Conservation (phyloP, 35 echinoderm and acorn worm genomes). For the Holothuria glaberrima region DNA sequence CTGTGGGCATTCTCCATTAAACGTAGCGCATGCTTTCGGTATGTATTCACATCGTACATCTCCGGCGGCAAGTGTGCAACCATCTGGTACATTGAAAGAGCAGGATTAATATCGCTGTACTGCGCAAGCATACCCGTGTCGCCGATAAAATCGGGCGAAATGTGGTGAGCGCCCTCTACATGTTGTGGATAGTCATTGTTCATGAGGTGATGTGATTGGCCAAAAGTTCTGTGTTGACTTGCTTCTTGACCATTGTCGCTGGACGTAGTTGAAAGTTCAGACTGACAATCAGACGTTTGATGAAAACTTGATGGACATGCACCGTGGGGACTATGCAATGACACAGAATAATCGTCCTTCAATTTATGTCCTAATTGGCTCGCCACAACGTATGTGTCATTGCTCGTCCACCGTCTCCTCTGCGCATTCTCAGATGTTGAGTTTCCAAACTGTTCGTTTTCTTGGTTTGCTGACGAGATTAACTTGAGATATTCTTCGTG, state of each 20-base stretch:
- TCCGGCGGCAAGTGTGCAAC: conserved; percentile 90
- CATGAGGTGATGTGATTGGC: conserved; percentile 28
- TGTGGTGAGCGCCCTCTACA: conserved; percentile 22
- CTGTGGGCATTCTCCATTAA: conserved; percentile 72
- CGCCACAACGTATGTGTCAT: conserved; percentile 90
- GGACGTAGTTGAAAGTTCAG: conserved; percentile 42
- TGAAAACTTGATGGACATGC: conserved; percentile 93
- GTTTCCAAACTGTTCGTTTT: conserved; percentile 42
- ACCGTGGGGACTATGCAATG: conserved; percentile 89
- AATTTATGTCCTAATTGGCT: conserved; percentile 78
- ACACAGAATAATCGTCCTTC: conserved; percentile 88
- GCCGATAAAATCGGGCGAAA: conserved; percentile 31
- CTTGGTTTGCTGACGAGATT: conserved; percentile 40
- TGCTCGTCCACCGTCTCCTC: conserved; percentile 86
- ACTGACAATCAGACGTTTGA: conserved; percentile 80
- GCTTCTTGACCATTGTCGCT: conserved; percentile 61
- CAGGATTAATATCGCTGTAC: conserved; percentile 41
- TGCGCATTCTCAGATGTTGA: conserved; percentile 49
- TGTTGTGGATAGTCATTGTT: conserved; percentile 43
- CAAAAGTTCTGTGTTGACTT: conserved; percentile 11
- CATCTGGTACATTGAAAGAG: conserved; percentile 95
- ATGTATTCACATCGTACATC: conserved; percentile 88
- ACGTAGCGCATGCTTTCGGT: conserved; percentile 73
- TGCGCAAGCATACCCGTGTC: conserved; percentile 31
- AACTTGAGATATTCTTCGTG: conserved; percentile 86